A percentile compares a stretch with the other conserved stretches of the same genome.
Evolutionary conservation across 1,140 invertebrate genomes (phyloP).

Genomic region (Euwallacea fornicatus): DNA sequence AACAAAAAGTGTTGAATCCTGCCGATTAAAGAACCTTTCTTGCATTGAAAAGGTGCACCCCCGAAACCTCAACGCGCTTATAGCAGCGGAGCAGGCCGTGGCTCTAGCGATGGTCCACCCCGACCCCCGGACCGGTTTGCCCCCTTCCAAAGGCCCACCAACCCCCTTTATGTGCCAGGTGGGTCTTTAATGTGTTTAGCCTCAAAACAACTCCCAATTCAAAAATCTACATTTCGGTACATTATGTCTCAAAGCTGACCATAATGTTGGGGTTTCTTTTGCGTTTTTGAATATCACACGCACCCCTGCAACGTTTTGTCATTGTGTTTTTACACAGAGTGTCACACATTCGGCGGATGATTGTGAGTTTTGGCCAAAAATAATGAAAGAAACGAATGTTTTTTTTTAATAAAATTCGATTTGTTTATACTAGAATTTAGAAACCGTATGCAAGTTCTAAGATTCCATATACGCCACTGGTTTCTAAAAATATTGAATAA

Average conservation of each 20-base stretch:
- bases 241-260: constrained; percentile 2
- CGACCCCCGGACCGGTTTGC: constrained; percentile 59
- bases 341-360: too few species aligned
- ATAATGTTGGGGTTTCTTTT: neutral
- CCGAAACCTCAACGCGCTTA: constrained; percentile 66
- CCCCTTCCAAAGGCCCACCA: constrained; percentile 58
- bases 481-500: too few species aligned
- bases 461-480: too few species aligned
- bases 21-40: neutral
- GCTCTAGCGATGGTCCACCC: constrained; percentile 54
- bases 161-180: constrained; percentile 63
- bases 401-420: too few species aligned
- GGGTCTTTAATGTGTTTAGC: constrained; percentile 50
- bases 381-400: too few species aligned
- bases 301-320: neutral
- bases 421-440: too few species aligned
- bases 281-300: constrained; percentile 4
- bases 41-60: constrained; percentile 57
- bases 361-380: too few species aligned
- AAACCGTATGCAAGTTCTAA: too few species aligned
- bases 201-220: too few species aligned
- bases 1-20: neutral
- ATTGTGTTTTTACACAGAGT: too few species aligned
- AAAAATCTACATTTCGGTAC: too few species aligned
- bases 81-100: constrained; percentile 53